Evolutionary conservation across 1,140 invertebrate genomes (phyloP).

Genomic region (Zaprionus lachaisei): DNA sequence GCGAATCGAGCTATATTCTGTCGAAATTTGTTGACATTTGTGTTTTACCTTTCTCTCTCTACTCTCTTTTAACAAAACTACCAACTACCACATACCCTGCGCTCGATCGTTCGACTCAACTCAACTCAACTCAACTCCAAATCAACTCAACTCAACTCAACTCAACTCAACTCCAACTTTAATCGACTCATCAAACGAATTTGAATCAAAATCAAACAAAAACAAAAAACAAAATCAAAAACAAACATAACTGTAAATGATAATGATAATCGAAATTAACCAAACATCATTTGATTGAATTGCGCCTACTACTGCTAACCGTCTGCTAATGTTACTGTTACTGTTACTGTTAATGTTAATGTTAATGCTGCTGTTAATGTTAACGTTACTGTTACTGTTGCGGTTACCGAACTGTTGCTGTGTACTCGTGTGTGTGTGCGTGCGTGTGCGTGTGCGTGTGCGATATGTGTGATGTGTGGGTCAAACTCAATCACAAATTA

Average conservation of each 20-base stretch:
- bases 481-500: conserved; percentile 22
- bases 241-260: conserved; percentile 63
- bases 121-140: conserved; percentile 56
- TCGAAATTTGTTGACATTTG: conserved; percentile 72
- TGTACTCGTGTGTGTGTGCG: not conserved
- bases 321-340: conserved; percentile 56
- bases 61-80: conserved; percentile 63
- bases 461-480: conserved; percentile 9
- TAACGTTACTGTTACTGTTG: conserved; percentile 31
- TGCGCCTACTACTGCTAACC: conserved; percentile 51
- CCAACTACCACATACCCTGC: conserved; percentile 66
- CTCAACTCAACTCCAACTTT: conserved; percentile 58
- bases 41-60: conserved; percentile 75
- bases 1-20: conserved; percentile 36
- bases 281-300: conserved; percentile 43
- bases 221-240: conserved; percentile 46
- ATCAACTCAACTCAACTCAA: conserved; percentile 41
- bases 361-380: conserved; percentile 58
- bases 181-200: conserved; percentile 69
- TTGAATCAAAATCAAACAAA: conserved; percentile 34
- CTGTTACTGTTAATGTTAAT: conserved; percentile 36
- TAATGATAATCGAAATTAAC: conserved; percentile 66
- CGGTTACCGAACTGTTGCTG: conserved; percentile 10
- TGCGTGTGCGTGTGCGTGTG: conserved; percentile 23
- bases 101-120: conserved; percentile 68